A percentile compares a stretch with the other conserved stretches of the same genome.
phyloP scores from a whole-genome alignment of 2,113 vertebrate genomes.

The Takifugu bimaculatus region DNA sequence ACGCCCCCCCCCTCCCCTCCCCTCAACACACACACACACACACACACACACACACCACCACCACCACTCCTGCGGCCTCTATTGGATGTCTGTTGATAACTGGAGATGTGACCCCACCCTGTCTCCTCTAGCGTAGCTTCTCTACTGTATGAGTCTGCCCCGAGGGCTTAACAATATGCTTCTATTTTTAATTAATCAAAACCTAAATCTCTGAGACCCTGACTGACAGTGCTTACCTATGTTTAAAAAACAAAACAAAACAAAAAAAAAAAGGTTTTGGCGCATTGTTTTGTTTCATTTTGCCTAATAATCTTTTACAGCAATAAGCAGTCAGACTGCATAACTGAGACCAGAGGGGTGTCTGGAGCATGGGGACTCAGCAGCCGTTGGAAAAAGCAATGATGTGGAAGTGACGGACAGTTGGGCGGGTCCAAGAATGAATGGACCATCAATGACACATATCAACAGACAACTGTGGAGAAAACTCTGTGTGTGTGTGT shows the following conservation, averaged over 20 bases:
- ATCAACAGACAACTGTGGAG: constrained; percentile 45
- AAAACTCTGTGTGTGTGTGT: not conserved
- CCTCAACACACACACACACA: not conserved
- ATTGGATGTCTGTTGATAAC: constrained; percentile 39
- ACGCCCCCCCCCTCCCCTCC: not conserved
- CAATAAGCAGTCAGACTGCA: constrained; percentile 7
- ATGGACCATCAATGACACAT: constrained; percentile 56
- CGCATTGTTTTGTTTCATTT: constrained; percentile 6
- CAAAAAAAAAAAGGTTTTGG: constrained; percentile 7
- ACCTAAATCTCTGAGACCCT: constrained; percentile 27
- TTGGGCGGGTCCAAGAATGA: constrained; percentile 41
- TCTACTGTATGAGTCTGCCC: constrained; percentile 78
- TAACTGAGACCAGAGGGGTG: constrained; percentile 7
- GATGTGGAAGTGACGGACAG: constrained; percentile 60
- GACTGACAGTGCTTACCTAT: constrained; percentile 5
- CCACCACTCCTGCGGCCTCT: constrained; percentile 13
- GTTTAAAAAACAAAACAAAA: not conserved
- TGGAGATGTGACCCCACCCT: constrained; percentile 50
- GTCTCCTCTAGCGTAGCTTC: constrained; percentile 64
- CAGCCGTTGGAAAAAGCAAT: constrained; percentile 50
- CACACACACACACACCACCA: too few relatives aligned
- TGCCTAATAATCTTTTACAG: not conserved
- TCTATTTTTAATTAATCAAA: constrained; percentile 68
- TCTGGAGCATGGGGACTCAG: constrained; percentile 7
- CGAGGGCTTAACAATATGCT: constrained; percentile 75